Evolutionary conservation across 1,140 invertebrate genomes (phyloP), one percentile per base, ranked within the genome.

Genomic region (Drosophila oshimai): DNA sequence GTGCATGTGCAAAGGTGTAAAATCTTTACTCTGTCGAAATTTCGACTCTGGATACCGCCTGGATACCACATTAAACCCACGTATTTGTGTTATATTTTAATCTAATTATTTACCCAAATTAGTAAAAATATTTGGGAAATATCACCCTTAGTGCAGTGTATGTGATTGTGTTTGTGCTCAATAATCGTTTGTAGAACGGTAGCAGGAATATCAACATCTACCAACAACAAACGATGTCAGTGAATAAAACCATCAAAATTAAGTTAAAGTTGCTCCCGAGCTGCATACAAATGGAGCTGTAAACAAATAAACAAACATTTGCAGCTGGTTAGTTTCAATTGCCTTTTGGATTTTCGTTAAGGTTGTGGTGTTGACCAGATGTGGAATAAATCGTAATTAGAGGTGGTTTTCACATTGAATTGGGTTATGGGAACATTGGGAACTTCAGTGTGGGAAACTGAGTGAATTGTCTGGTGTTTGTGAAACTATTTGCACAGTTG

Each of bases 241-340:
- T 61, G 61, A 46, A 61, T 46, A 45, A 9, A 49, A 54, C 53
- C 54, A 81, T 57, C 50, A 61, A 60, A 60, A 72, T 58, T 53
- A 75, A 65, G 72, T 65, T 55, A 60, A 60, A 61, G 54, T 44
- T 54, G 53, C 46, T 53, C 58, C 37, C 67, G 33, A 31, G 31
- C 45, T 37, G 72, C 54, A 81, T 72, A 69, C 77, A 67, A 76
- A 80, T 80, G 58, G 47, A 75, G 39, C 74, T 74, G 51, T 65
- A 65, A 76, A 72, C 51, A 64, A 58, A 33, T 28, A 50, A 74
- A 50, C 33, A 65, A 29, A 50, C 45, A 20, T 22, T 26, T 22
- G 34, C 54, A 29, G 28, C 13, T 33, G 54, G 57, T 60, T 39
- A 60, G 53, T 60, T 60, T 60, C 34, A 26, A 60, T 60, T 60